Evolutionary conservation across 1,140 invertebrate genomes (phyloP), one percentile per base, ranked within the genome.

Genomic region (Colletes gigas): DNA sequence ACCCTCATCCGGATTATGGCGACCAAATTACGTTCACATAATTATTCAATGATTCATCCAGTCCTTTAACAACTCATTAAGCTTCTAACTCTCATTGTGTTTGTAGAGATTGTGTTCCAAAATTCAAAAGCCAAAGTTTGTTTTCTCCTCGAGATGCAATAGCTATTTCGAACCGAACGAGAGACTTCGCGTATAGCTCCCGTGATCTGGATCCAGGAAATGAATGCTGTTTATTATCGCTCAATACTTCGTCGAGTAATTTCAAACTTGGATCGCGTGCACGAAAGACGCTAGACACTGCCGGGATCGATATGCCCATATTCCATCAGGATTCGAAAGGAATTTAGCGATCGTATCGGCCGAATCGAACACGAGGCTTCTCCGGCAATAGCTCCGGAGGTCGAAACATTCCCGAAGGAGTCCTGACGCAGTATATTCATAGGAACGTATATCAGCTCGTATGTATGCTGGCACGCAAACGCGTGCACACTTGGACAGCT

Each of bases 391-490:
- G 55, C 68, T 71, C 19, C 55, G 17, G 10, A 21, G 57, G 71
- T 52, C 55, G 69, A 78, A 81, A 82, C 80, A 81, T 83, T 84
- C 85, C 85, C 83, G 73, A 81, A 81, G 84, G 84, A 66, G 57
- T 82, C 70, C 71, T 80, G 80, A 83, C 77, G 66, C 77, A 47
- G 71, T 87, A 83, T 67, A 81, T 85, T 85, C 78, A 78, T 76
- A 76, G 65, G 62, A 60, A 55, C 5, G 70, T 75, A 70, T 54
- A 75, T 70, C 59, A 67, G 41, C 19, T 47, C 39, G 65, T 77
- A 81, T 47, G 59, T 77, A 74, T 70, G 55, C 59, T n/a, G 30
- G 65, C 55, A 17, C 50, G 71, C 78, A 57, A 82, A 73, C 72
- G 75, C 60, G 68, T 41, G 65, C 59, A 19, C 69, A 80, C 66